These are phyloP conservation scores for Podocnemis expansa DNA, from an alignment of 2,113 vertebrate genomes.

Conservation along the genomic window DNA sequence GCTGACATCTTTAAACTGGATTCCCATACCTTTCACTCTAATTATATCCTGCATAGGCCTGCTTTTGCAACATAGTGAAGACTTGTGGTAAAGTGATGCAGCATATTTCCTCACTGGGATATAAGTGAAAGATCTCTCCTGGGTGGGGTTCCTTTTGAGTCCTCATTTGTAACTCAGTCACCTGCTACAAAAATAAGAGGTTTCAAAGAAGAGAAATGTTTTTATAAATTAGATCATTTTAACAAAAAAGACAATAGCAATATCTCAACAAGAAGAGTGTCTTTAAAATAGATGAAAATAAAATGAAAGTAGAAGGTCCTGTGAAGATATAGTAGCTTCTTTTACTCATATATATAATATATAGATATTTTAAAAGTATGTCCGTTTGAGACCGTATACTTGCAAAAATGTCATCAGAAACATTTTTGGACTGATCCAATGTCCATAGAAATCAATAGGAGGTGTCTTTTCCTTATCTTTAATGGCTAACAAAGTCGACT, in stretches of 20 bases:
- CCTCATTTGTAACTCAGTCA: not conserved
- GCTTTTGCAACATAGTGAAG: conserved; percentile 42
- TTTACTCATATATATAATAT: not conserved
- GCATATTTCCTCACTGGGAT: conserved; percentile 50
- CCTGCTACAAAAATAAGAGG: not conserved
- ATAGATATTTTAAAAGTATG: not conserved
- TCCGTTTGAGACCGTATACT: not conserved
- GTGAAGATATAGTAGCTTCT: not conserved
- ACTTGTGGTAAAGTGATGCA: conserved; percentile 51
- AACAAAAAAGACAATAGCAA: not conserved
- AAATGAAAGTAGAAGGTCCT: not conserved
- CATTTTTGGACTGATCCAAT: not conserved
- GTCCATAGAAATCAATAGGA: not conserved
- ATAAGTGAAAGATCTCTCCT: conserved; percentile 14
- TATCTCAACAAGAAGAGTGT: conserved; percentile 15
- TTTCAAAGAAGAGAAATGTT: conserved; percentile 16
- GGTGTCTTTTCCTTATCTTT: too few relatives aligned
- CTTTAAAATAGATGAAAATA: not conserved
- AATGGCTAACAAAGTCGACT: too few relatives aligned
- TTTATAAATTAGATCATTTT: conserved; percentile 29
- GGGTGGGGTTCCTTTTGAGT: not conserved
- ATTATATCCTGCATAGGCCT: conserved; percentile 46
- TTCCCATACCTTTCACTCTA: conserved; percentile 58
- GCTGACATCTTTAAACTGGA: conserved; percentile 59
- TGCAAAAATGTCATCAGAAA: not conserved